Evolutionary conservation across 64 coral and sea anemone genomes (phyloP), one percentile per base, ranked within the genome.

Genomic region (Cladopsammia gracilis): DNA sequence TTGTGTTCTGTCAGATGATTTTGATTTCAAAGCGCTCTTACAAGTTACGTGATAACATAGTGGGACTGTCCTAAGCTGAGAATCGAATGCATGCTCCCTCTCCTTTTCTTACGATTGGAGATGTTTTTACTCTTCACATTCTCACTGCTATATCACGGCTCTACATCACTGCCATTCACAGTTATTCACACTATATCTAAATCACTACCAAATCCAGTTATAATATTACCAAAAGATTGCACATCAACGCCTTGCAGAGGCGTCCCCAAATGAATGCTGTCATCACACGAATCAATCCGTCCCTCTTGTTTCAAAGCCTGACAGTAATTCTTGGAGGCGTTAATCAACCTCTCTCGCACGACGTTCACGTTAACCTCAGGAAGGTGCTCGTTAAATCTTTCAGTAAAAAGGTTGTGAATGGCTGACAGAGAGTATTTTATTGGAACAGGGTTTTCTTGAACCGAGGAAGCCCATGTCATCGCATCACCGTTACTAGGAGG

Each of bases 401-500:
- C 60, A 84, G 80, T 84, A 14, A 84, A 84, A 20, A 84, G 80
- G 80, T 84, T 46, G 22, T 84, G 19, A 7, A 84, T n/a, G 19
- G 80, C 14, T 48, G 61, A 67, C 5, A 67, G 45, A 67, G 80
- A 67, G 61, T 67, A 84, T 15, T 3, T 84, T 65, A 25, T 80
- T 80, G 88, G 88, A 66, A 90, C 88, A 14, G 88, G 88, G 24
- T 90, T 90, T 25, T 90, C 54, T 48, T 90, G 42, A 20, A 90
- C 88, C 18, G 88, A 78, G 3, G 88, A 62, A 68, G 88, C 88
- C 88, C 88, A 90, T 5, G 75, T 69, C 57, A 78, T 42, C 44
- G 88, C 88, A 51, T 90, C 88, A 1, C 88, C 88, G 19, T 90
- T 90, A 54, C 88, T 90, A 3, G 88, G 88, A 54, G 88, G 88